These are phyloP conservation scores for Paracanthobrama guichenoti DNA, from an alignment of 2,113 vertebrate genomes.

Conservation along the genomic window DNA sequence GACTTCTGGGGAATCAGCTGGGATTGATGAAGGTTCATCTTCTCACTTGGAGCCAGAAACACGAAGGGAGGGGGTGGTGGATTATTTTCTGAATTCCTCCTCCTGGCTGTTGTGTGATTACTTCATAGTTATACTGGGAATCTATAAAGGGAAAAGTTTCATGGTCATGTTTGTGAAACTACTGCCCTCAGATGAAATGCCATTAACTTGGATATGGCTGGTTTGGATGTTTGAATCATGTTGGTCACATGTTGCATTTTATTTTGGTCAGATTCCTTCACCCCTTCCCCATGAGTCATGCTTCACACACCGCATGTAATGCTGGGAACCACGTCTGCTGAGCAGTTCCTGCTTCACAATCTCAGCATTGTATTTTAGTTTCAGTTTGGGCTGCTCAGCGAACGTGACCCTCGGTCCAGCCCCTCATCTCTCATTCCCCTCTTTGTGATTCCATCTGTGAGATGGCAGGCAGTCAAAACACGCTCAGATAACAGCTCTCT, in stretches of 20 bases:
- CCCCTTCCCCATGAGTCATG: neutral
- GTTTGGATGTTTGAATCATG: neutral
- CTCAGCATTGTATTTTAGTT: conserved; percentile 35
- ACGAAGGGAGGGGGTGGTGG: neutral
- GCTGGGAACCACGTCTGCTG: neutral
- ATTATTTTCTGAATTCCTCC: conserved; percentile 17
- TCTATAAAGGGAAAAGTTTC: neutral
- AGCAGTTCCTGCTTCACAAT: conserved; percentile 39
- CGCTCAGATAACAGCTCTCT: conserved; percentile 42
- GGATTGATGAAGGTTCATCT: conserved; percentile 39
- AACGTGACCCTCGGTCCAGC: conserved; percentile 40
- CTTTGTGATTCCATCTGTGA: conserved; percentile 33
- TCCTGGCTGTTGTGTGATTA: conserved; percentile 20
- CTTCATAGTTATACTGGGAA: conserved; percentile 29
- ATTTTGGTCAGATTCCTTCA: neutral
- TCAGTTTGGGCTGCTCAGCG: conserved; percentile 38
- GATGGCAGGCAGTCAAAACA: conserved; percentile 54
- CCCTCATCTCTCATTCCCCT: conserved; percentile 38
- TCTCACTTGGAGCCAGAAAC: conserved; percentile 6
- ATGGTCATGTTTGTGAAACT: neutral
- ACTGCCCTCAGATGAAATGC: neutral
- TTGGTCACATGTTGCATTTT: neutral
- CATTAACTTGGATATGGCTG: neutral
- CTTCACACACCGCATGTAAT: neutral
- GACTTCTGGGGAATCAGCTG: conserved; percentile 23